phyloP scores from a whole-genome alignment of 2,113 vertebrate species.

The Pseudopipra pipra region DNA sequence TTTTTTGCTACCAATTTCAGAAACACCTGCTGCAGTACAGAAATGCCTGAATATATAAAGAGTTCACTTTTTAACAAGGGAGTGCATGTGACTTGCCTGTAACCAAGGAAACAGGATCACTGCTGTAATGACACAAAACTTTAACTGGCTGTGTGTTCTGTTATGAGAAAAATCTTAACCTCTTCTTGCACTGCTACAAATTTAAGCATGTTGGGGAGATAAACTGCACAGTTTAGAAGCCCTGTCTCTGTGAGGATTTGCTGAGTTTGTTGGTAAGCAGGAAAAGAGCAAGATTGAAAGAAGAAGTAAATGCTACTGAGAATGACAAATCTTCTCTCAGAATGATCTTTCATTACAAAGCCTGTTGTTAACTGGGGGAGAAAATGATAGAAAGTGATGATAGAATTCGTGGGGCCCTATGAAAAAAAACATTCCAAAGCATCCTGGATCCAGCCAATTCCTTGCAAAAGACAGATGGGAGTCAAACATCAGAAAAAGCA shows the following conservation, averaged over 20 bases:
- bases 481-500: background rate
- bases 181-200: background rate
- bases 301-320: background rate
- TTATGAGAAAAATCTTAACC: constrained; percentile 13
- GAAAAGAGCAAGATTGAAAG: background rate
- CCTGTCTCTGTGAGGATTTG: background rate
- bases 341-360: background rate
- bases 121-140: constrained; percentile 37
- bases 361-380: background rate
- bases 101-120: constrained; percentile 48
- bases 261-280: background rate
- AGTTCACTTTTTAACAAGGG: constrained; percentile 14
- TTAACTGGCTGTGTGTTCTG: background rate
- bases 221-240: background rate
- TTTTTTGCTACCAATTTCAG: constrained; percentile 12
- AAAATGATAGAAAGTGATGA: background rate
- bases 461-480: background rate
- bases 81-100: constrained; percentile 23
- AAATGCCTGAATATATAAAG: background rate
- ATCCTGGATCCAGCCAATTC: background rate
- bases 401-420: background rate
- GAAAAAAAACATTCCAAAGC: background rate
- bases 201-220: background rate
- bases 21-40: constrained; percentile 29
- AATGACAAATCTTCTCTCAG: background rate